Percentiles rank a stretch among this genome's conserved stretches.
Conservation (phyloP, 1,140 invertebrate genomes). For the Galleria mellonella region DNA sequence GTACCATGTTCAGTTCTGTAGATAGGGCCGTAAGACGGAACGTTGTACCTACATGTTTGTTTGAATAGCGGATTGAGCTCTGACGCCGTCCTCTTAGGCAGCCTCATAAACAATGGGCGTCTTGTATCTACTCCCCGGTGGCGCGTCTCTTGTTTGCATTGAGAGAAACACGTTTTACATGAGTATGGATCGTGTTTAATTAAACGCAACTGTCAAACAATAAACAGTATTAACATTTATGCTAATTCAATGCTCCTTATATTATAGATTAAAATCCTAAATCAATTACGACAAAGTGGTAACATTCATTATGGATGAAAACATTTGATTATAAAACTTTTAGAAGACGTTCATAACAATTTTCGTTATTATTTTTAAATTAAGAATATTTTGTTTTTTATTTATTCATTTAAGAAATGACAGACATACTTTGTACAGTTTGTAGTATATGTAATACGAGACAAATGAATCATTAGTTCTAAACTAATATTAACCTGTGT, state of each 20-base stretch:
- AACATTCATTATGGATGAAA: too few relatives aligned
- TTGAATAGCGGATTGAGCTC: slow-evolving; percentile 35
- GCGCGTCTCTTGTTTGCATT: slow-evolving; percentile 11
- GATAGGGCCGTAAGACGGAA: slow-evolving; percentile 11
- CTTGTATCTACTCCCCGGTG: slow-evolving; percentile 14
- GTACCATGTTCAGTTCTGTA: slow-evolving; percentile 18
- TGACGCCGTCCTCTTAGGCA: slow-evolving; percentile 20
- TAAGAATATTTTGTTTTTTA: too few relatives aligned
- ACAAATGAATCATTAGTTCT: slow-evolving; percentile 46
- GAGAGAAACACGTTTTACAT: slow-evolving; percentile 10
- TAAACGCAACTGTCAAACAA: slow-evolving; percentile 9
- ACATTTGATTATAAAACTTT: too few relatives aligned
- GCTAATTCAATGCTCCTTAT: background rate
- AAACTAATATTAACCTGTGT: slow-evolving; percentile 43
- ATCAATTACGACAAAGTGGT: background rate
- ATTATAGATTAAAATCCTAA: background rate
- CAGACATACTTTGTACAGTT: too few relatives aligned
- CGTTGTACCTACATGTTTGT: slow-evolving; percentile 28
- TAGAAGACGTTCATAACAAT: too few relatives aligned
- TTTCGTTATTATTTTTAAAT: too few relatives aligned
- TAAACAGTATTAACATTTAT: slow-evolving; percentile 7
- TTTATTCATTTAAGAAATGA: too few relatives aligned
- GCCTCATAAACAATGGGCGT: slow-evolving; percentile 25
- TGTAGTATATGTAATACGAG: slow-evolving; percentile 12
- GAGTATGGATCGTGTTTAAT: slow-evolving; percentile 12